phyloP scores from a whole-genome alignment of 2,113 vertebrate species.

The Laticauda colubrina region DNA sequence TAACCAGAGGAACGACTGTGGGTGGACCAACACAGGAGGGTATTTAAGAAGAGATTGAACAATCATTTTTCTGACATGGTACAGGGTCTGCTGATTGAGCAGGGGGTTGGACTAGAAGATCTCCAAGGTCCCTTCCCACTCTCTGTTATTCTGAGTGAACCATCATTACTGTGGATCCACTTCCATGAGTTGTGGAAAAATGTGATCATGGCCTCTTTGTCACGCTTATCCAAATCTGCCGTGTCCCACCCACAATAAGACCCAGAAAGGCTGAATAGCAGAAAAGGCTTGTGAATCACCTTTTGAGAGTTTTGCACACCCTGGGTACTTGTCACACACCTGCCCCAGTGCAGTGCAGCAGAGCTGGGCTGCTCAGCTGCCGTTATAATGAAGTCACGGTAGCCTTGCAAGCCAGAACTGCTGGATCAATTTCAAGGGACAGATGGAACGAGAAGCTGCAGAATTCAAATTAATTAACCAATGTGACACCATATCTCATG shows the following conservation, averaged over 20 bases:
- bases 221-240: not conserved
- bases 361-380: constrained; percentile 19
- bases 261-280: not conserved
- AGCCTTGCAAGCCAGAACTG: constrained; percentile 17
- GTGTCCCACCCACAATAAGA: not conserved
- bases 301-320: not conserved
- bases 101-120: not conserved
- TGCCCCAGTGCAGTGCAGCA: not conserved
- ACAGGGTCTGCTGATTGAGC: not conserved
- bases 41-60: not conserved
- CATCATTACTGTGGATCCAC: not conserved
- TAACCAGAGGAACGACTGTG: not conserved
- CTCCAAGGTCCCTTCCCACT: not conserved
- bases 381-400: constrained; percentile 12
- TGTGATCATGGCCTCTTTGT: not conserved
- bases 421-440: constrained; percentile 29
- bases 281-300: not conserved
- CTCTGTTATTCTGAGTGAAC: not conserved
- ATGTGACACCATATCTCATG: constrained; percentile 31
- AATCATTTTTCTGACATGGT: not conserved
- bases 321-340: not conserved
- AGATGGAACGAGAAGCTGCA: constrained; percentile 31
- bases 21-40: not conserved
- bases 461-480: constrained; percentile 40
- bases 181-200: not conserved